Evolutionary conservation across 2,113 vertebrate species (phyloP).

Genomic region (Pavo muticus): DNA sequence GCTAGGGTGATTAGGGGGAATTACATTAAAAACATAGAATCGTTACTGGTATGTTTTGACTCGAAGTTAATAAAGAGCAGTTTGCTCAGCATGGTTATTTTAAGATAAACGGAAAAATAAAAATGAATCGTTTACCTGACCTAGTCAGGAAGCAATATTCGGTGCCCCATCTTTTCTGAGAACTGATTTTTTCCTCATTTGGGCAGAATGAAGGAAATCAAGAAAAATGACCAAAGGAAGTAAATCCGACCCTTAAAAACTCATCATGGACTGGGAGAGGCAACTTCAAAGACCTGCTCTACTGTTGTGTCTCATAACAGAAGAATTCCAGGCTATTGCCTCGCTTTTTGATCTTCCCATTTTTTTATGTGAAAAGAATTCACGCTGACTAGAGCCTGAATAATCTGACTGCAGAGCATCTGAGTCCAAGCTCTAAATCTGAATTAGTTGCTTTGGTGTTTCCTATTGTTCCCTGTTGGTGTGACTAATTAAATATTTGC

Average conservation of each 20-base stretch:
- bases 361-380: neutral
- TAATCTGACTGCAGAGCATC: neutral
- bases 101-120: constrained; percentile 47
- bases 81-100: constrained; percentile 43
- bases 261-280: neutral
- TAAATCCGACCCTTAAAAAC: neutral
- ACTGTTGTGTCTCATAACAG: neutral
- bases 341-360: constrained; percentile 21
- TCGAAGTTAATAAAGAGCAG: constrained; percentile 24
- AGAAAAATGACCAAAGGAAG: neutral
- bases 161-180: neutral
- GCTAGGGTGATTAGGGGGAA: constrained; percentile 49
- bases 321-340: neutral
- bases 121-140: constrained; percentile 6
- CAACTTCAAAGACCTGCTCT: constrained; percentile 47
- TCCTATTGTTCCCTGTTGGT: neutral
- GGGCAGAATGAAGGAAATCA: constrained; percentile 10
- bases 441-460: neutral
- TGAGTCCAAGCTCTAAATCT: neutral
- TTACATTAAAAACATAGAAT: constrained; percentile 29
- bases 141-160: neutral
- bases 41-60: constrained; percentile 34
- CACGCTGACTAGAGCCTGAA: neutral
- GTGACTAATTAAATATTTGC: neutral
- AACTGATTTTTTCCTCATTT: neutral